Conservation (phyloP, 2,888 invertebrate genomes). For the Agrochola macilenta region DNA sequence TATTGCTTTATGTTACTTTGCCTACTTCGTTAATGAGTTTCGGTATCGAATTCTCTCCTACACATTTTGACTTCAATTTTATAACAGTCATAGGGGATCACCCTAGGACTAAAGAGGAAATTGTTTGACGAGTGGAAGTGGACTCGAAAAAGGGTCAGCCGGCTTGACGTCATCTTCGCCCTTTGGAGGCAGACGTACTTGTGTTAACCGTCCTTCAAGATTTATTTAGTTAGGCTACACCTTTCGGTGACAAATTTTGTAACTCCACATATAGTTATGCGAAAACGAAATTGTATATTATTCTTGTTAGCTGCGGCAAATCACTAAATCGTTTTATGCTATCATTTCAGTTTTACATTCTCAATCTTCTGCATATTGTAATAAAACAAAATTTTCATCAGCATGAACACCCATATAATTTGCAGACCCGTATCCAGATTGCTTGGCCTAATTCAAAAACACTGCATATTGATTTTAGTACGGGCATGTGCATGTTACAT, state of each 20-base stretch:
- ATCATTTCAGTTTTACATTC: constrained; percentile 28
- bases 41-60: background rate
- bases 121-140: constrained; percentile 68
- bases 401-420: constrained; percentile 55
- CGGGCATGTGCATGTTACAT: constrained; percentile 50
- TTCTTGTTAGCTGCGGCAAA: constrained; percentile 13
- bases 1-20: constrained; percentile 15
- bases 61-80: constrained; percentile 26
- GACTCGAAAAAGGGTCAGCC: constrained; percentile 74
- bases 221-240: constrained; percentile 9
- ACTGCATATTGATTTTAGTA: constrained; percentile 58
- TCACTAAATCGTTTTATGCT: constrained; percentile 41
- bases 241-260: constrained; percentile 3
- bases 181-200: constrained; percentile 26
- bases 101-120: constrained; percentile 64
- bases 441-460: constrained; percentile 67
- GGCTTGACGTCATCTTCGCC: constrained; percentile 73
- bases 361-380: constrained; percentile 30
- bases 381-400: constrained; percentile 44
- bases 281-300: constrained; percentile 8
- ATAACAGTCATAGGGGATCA: constrained; percentile 33
- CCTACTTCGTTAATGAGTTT: constrained; percentile 12
- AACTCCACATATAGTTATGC: background rate
- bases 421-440: constrained; percentile 63
- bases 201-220: constrained; percentile 16